phyloP scores from a whole-genome alignment of 2,888 invertebrate genomes.

The Drosophila tripunctata region DNA sequence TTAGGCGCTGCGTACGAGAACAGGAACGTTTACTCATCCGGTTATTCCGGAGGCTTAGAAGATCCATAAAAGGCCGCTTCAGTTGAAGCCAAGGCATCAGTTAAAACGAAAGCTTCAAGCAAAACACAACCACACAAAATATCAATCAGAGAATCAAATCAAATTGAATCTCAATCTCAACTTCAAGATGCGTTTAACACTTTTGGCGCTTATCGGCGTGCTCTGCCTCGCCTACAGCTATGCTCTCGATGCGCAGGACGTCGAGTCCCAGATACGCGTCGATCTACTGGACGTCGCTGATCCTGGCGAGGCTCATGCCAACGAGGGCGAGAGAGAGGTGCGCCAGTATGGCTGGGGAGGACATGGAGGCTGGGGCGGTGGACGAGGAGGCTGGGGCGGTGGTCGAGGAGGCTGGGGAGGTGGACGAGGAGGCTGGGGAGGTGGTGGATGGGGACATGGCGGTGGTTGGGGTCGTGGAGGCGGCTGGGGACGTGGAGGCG shows the following conservation, averaged over 20 bases:
- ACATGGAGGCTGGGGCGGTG: conserved; percentile 1
- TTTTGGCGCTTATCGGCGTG: conserved; percentile 49
- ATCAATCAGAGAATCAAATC: no score
- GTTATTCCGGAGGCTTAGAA: conserved; percentile 14
- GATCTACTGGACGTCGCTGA: conserved; percentile 50
- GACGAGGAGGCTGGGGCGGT: conserved; percentile 26
- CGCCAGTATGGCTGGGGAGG: conserved; percentile 38
- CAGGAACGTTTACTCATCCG: conserved; percentile 19
- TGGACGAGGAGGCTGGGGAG: conserved; percentile 22
- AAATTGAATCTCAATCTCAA: background rate
- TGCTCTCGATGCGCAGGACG: conserved; percentile 12
- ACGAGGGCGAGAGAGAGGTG: conserved; percentile 57
- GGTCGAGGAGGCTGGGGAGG: conserved; percentile 13
- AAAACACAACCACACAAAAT: background rate
- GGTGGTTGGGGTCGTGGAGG: conserved; percentile 19
- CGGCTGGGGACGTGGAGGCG: conserved; percentile 23
- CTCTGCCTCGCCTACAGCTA: conserved; percentile 47
- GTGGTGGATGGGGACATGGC: conserved; percentile 24
- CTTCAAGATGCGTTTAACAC: conserved; percentile 54
- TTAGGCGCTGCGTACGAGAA: conserved; percentile 19
- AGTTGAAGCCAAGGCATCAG: conserved; percentile 29
- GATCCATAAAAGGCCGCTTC: conserved; percentile 34
- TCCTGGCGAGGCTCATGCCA: conserved; percentile 54
- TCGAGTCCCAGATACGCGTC: conserved; percentile 3
- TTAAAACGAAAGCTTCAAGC: conserved; percentile 14